phyloP scores from a whole-genome alignment of 2,113 vertebrate species.

The Tapirus terrestris region DNA sequence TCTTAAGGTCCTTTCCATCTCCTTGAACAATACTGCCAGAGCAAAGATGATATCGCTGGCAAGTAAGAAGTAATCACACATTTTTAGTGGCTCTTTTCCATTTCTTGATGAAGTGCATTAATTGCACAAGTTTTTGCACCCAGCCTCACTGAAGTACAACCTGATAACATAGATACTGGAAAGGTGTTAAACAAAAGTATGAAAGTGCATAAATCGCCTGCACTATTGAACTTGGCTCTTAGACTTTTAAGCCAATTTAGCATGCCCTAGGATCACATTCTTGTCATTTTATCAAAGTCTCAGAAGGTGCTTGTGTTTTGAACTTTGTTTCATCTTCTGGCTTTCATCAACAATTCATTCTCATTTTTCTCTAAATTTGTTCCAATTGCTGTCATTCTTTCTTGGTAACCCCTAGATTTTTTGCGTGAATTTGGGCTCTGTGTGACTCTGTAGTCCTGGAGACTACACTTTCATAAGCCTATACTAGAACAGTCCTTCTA shows the following conservation, averaged over 20 bases:
- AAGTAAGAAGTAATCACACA: neutral
- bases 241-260: neutral
- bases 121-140: neutral
- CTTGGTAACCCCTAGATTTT: neutral
- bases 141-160: neutral
- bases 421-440: neutral
- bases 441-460: neutral
- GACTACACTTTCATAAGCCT: neutral
- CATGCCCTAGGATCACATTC: neutral
- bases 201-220: neutral
- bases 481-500: neutral
- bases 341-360: constrained; percentile 11
- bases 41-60: neutral
- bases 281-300: neutral
- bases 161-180: neutral
- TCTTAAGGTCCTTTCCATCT: neutral
- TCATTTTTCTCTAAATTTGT: neutral
- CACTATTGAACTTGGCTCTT: neutral
- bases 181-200: neutral
- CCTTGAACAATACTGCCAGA: neutral
- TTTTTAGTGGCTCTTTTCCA: neutral
- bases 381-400: neutral
- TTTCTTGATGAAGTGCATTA: neutral
- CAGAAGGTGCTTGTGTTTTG: neutral
- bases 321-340: neutral